These are phyloP conservation scores for Oreamnos americanus DNA, from an alignment of 2,113 vertebrate genomes.

Conservation along the genomic window DNA sequence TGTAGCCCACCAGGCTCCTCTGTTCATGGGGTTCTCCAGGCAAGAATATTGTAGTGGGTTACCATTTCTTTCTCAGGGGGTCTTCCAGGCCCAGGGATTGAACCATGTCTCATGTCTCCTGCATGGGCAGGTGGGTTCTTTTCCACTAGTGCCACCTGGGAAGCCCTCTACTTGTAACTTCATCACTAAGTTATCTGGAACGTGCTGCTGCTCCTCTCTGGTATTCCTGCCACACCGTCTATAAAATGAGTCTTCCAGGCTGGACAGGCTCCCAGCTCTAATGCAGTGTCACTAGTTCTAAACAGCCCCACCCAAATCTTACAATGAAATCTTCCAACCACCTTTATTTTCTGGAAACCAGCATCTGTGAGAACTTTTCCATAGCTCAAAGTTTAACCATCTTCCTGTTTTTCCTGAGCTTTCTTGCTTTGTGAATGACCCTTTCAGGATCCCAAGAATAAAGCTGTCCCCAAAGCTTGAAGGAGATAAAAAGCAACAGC, in stretches of 20 bases:
- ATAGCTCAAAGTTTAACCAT: rapidly evolving
- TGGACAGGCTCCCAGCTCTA: not conserved
- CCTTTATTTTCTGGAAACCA: not conserved
- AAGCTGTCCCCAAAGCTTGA: not conserved
- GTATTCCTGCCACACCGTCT: not conserved
- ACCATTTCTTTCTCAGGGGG: not conserved
- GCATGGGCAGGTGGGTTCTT: not conserved
- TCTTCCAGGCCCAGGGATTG: not conserved
- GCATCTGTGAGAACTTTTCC: not conserved
- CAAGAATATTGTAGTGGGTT: not conserved
- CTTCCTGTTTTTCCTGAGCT: not conserved
- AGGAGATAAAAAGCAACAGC: not conserved
- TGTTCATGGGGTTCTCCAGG: not conserved
- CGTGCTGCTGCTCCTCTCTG: not conserved
- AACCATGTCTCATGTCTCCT: not conserved
- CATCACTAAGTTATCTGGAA: not conserved
- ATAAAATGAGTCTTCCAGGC: not conserved
- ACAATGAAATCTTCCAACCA: not conserved
- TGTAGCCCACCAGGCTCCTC: not conserved
- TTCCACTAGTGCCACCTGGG: not conserved
- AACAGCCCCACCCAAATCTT: too few species aligned
- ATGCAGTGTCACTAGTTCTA: rapidly evolving
- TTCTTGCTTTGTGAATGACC: not conserved
- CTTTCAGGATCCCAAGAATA: not conserved
- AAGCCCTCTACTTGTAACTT: rapidly evolving